A percentile compares a stretch with the other conserved stretches of the same genome.
Evolutionary conservation across 2,888 invertebrate species (phyloP).

Genomic region (Agonopterix heracliana): DNA sequence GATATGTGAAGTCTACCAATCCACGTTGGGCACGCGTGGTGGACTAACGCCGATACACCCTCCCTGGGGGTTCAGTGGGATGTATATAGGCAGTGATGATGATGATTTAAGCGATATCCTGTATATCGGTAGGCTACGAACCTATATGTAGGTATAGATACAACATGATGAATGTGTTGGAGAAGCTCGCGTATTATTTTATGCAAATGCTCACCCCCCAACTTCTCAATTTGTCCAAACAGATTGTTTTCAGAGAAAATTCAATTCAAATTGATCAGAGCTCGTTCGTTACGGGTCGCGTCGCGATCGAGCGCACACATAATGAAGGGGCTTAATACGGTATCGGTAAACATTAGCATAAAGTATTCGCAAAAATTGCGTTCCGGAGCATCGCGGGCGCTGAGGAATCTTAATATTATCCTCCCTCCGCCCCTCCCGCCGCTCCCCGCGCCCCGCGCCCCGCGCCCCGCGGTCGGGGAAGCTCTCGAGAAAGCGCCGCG

Average conservation of each 20-base stretch:
- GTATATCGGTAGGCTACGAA: too few relatives aligned
- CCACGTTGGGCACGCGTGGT: too few relatives aligned
- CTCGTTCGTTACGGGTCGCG: constrained; percentile 13
- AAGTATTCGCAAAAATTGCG: constrained; percentile 58
- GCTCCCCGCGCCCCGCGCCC: constrained; percentile 3
- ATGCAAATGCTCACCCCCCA: constrained; percentile 45
- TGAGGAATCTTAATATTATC: constrained; percentile 46
- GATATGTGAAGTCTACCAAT: too few relatives aligned
- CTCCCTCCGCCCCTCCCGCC: constrained; percentile 12
- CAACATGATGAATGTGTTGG: constrained; percentile 1
- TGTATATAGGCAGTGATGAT: too few relatives aligned
- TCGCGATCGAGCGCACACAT: constrained; percentile 20
- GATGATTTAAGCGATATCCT: too few relatives aligned
- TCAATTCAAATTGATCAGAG: constrained; percentile 48
- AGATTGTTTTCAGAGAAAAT: constrained; percentile 56
- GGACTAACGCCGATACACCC: too few relatives aligned
- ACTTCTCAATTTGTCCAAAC: constrained; percentile 55
- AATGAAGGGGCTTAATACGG: constrained; percentile 49
- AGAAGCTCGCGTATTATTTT: constrained; percentile 35
- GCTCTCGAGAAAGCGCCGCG: constrained; percentile 8
- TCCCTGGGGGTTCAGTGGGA: too few relatives aligned
- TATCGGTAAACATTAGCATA: constrained; percentile 58
- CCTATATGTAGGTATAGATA: too few relatives aligned
- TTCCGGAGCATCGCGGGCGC: constrained; percentile 29
- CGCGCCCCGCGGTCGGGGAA: neutral